Base-by-base conservation (phyloP, 2,888 invertebrate species). In the Hoplodrina ambigua region DNA sequence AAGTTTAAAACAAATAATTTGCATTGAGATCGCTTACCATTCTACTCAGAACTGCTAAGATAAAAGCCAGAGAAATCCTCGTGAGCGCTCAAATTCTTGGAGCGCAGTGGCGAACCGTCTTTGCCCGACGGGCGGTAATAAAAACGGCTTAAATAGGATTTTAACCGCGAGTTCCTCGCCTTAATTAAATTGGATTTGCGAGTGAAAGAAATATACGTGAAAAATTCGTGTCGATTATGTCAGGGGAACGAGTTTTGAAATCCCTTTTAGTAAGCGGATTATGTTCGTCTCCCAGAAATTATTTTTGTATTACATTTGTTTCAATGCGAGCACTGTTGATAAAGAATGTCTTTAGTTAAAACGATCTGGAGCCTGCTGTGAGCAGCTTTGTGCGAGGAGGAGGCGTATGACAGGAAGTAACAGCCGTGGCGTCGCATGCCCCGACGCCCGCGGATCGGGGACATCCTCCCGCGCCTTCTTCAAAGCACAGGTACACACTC, bases 101-200 rank as follows among this genome's bases (percentile, higher is more conserved):
- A 91, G 91, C 94, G 89, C 92, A 90, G 91, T 92, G 92, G 94
- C 92, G 90, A 93, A 93, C 90, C 94, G 93, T 94, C 95, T 94
- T 94, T 93, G 93, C 95, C 92, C 94, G 94, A 88, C 94, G 93
- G 94, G 93, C 92, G 94, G 95, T 95, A 95, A 95, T 96, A 95
- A 95, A 96, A 96, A 95, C 94, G 94, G 95, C 95, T 96, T 94
- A 95, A 94, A 95, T 93, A 94, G 95, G 96, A 95, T 95, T 95
- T 95, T 94, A 94, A 95, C 96, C 95, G 93, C 95, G 94, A 94
- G 94, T 94, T 94, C 93, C 93, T 91, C 92, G 94, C 94, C 94
- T 95, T 96, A 96, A 96, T 96, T 96, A 96, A 95, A 96, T 95
- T 95, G 94, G 95, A 96, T 96, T 94, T 95, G 94, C 92, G 93